A percentile compares a stretch with the other conserved stretches of the same genome.
phyloP scores from a whole-genome alignment of 2,113 vertebrate species.

The Corythornis vintsioides region DNA sequence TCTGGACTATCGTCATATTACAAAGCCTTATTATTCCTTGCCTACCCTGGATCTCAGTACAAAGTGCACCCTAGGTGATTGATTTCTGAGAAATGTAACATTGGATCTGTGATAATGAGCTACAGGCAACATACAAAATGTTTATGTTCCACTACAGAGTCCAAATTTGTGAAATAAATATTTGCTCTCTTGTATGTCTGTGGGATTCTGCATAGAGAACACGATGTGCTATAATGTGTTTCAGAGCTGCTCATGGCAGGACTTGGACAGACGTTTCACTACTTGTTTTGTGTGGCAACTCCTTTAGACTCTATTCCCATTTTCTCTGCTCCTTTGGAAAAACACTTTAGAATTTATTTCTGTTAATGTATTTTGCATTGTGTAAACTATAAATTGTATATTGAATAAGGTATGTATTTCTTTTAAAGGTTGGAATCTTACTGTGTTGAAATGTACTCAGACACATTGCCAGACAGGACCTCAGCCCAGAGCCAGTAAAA shows the following conservation, averaged over 20 bases:
- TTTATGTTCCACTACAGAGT: slow-evolving; percentile 40
- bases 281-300: not conserved
- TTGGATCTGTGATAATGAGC: slow-evolving; percentile 15
- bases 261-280: slow-evolving; percentile 1
- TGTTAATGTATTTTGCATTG: not conserved
- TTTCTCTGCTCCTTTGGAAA: not conserved
- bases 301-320: not conserved
- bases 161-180: slow-evolving; percentile 67
- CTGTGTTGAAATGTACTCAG: not conserved
- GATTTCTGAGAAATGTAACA: slow-evolving; percentile 36
- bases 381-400: not conserved
- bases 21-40: not conserved
- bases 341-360: not conserved
- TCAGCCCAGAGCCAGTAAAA: not conserved
- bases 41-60: not conserved
- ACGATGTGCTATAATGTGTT: slow-evolving; percentile 41
- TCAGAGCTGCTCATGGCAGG: not conserved
- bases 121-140: slow-evolving; percentile 39
- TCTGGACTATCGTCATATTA: not conserved
- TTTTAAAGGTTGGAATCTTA: not conserved
- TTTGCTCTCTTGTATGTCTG: slow-evolving; percentile 51
- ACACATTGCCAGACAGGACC: not conserved
- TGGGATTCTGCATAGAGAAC: slow-evolving; percentile 55
- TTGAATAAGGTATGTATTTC: not conserved
- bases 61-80: not conserved